Conservation (phyloP, 23 tunicate species). For the Styela clava region DNA sequence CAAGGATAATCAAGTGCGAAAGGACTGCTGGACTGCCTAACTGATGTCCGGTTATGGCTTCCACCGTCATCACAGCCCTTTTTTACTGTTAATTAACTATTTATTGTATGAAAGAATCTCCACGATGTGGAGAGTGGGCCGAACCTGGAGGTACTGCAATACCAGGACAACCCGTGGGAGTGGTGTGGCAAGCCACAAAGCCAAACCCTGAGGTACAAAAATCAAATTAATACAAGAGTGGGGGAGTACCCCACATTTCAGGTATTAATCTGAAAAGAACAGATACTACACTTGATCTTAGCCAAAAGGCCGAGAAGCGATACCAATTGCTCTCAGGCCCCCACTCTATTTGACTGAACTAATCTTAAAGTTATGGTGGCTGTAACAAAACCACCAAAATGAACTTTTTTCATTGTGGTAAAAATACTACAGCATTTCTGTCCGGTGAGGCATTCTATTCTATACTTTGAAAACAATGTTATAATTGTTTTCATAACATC, state of each 20-base stretch:
- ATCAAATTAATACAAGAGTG: constrained; percentile 17
- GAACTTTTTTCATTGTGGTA: no score
- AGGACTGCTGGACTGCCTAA: no score
- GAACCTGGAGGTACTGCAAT: constrained; percentile 33
- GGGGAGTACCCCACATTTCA: constrained; percentile 25
- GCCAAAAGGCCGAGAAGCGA: constrained; percentile 27
- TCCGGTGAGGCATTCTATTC: no score
- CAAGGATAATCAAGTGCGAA: no score
- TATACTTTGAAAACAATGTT: no score
- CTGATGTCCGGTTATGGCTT: no score
- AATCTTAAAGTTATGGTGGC: background rate
- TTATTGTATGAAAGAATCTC: no score
- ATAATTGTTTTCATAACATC: no score
- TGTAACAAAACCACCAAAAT: no score
- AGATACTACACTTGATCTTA: constrained; percentile 30
- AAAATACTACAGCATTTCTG: no score
- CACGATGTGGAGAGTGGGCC: constrained; percentile 22
- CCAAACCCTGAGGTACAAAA: constrained; percentile 8
- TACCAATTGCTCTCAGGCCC: background rate
- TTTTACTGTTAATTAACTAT: no score
- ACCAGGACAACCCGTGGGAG: constrained; percentile 26
- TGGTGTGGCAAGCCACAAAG: constrained; percentile 20
- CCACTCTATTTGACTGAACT: background rate
- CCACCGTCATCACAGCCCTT: no score
- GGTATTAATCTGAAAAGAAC: constrained; percentile 51